Evolutionary conservation across 2,113 vertebrate species (phyloP), one percentile per base, ranked within the genome.

Genomic region (Pelecanus crispus): DNA sequence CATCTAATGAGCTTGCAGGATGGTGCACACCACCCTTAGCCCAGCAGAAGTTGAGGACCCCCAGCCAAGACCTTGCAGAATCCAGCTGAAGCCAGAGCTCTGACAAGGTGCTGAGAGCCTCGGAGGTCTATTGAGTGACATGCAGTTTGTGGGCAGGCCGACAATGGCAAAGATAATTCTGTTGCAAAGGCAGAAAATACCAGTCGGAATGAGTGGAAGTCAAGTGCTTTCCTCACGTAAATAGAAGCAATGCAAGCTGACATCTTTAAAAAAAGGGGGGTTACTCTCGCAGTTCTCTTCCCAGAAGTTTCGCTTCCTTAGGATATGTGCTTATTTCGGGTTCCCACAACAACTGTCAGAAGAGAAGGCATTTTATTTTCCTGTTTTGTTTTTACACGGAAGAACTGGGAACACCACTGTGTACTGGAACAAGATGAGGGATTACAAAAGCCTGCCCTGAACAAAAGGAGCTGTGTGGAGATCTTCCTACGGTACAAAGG

Each of bases 241-340:
- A 52, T 17, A 71, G 53, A 91, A 67, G 62, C 42, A 74, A 24
- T 1, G 3, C 61, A 88, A 86, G 44, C 58, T 90, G 38, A 50
- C 13, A 38, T 74, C 25, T 68, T 83, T 45, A 3, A 6, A 68
- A 82, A 77, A 63, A 16, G 10, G 4, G 29, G 26, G 18, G 17
- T 68, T 75, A 70, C 19, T 66, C 58, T 95, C 0, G 0, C 4
- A 10, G 24, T 83, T 88, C 66, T 88, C 86, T 94, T 87, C 93
- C 80, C 34, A 19, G 28, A 79, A 66, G 90, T 95, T 96, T 96
- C 56, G 2, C 67, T 96, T 97, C 88, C 83, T 81, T 78, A 61
- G 49, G 65, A 44, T 81, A 29, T 42, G 55, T 91, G 63, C 17
- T 52, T 79, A 34, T 88, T 93, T 87, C 2, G 4, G 49, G 52